Base-by-base conservation (phyloP, 2,888 invertebrate species). In the Amphipoea oculea region DNA sequence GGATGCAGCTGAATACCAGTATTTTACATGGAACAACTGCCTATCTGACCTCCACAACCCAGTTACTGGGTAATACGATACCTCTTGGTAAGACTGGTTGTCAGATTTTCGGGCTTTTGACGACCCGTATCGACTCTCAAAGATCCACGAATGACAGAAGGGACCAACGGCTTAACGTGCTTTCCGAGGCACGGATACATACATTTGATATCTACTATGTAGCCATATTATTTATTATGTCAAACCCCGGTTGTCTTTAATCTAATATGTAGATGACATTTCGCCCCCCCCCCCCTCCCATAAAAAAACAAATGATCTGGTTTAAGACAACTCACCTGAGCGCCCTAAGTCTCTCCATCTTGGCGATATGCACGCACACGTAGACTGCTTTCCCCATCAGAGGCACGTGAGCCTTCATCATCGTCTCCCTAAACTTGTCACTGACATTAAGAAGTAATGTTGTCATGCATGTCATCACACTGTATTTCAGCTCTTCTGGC, bases 331-430 rank as follows among this genome's bases (percentile, higher is more conserved):
- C 89, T 92, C 94, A 98, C 98, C 98, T 97, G 23, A 98, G 94
- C 68, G 97, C 93, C 62, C 97, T 95, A 65, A 97, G 97, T 91
- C 97, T 98, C 92, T 98, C 98, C 60, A 95, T 93, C 91, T 97
- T 97, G 17, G 98, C 98, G 36, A 98, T 94, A 87, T 98, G 97
- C 2, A 98, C 95, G 29, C 98, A 97, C 0, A 98, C 96, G 88
- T 97, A 98, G 69, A 98, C 96, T 72, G 98, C 97, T 90, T 98
- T 98, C 5, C 98, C 98, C 69, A 98, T 90, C 88, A 97, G 95
- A 0, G 97, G 95, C 4, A 97, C 96, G 82, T 98, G 94, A 0
- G 90, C 96, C 74, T 97, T 95, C 81, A 97, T 96, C 42, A 95
- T 93, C 87, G 98, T 98, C 77, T 98, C 94, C 36, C 98, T 92